These are phyloP conservation scores for Rhyacichthys aspro DNA, from an alignment of 2,797 vertebrate species.

Conservation along the genomic window DNA sequence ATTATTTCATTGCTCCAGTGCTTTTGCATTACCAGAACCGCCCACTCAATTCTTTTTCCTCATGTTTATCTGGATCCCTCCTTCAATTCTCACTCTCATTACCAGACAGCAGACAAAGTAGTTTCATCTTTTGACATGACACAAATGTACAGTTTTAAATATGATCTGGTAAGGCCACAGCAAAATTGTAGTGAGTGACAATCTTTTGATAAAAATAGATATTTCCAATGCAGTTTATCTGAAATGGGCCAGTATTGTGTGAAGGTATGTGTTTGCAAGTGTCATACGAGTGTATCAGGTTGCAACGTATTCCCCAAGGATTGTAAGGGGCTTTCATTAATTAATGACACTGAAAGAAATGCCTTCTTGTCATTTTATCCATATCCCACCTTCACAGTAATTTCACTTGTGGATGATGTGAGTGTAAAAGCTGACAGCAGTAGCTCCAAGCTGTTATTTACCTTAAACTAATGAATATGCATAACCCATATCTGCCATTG, in stretches of 20 bases:
- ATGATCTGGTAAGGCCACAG: too few relatives aligned
- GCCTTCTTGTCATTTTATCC: constrained; percentile 40
- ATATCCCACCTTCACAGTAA: constrained; percentile 30
- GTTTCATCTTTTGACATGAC: constrained; percentile 5
- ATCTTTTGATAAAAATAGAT: background rate
- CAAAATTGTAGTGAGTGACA: background rate
- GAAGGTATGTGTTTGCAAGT: constrained; percentile 40
- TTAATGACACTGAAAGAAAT: constrained; percentile 80
- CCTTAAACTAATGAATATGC: too few relatives aligned
- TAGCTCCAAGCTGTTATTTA: background rate
- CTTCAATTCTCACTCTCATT: constrained; percentile 21
- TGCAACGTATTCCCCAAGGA: constrained; percentile 68
- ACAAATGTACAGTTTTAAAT: background rate
- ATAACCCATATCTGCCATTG: too few relatives aligned
- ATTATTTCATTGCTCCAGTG: constrained; percentile 83
- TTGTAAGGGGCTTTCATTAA: constrained; percentile 75
- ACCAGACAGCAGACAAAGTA: background rate
- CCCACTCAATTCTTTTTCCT: constrained; percentile 55
- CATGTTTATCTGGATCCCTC: constrained; percentile 43
- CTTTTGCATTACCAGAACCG: constrained; percentile 69
- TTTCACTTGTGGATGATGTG: constrained; percentile 32
- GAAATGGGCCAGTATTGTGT: constrained; percentile 16
- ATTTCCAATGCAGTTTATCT: constrained; percentile 6
- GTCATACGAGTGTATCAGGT: constrained; percentile 63
- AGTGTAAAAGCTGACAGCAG: constrained; percentile 27